Percentiles rank a stretch among this genome's conserved stretches.
These are phyloP conservation scores for Aurelia sp. DNA, from an alignment of 30 jellyfish, hydroid and myxozoan genomes.

Conservation along the genomic window DNA sequence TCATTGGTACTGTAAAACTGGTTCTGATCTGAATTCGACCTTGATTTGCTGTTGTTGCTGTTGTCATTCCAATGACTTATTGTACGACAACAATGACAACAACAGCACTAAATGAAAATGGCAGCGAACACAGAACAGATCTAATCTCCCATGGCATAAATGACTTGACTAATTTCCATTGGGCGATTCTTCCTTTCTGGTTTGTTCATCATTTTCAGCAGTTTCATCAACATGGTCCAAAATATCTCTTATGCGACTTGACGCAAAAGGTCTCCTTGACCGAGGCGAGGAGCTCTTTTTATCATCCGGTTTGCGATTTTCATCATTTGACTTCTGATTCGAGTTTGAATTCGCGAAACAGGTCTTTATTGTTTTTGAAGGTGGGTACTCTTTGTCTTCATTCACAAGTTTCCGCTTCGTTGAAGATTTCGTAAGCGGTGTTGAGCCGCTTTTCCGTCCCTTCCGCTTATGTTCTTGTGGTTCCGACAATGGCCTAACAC, in stretches of 20 bases:
- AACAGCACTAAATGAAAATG: too few relatives aligned
- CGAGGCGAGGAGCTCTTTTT: background rate
- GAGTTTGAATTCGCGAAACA: conserved; percentile 21
- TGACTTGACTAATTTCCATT: background rate
- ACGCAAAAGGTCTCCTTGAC: background rate
- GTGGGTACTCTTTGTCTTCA: conserved; percentile 64
- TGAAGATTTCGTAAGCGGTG: conserved; percentile 23
- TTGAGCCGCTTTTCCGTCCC: conserved; percentile 6
- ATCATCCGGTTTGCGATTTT: background rate
- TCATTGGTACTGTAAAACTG: too few relatives aligned
- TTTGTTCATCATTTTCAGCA: background rate
- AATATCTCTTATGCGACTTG: conserved; percentile 29
- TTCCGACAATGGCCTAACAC: conserved; percentile 57
- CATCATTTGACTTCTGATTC: conserved; percentile 28
- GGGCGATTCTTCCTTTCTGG: conserved; percentile 27
- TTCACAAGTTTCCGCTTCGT: conserved; percentile 55
- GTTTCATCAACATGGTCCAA: conserved; percentile 48
- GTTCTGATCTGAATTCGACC: too few relatives aligned
- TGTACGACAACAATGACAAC: too few relatives aligned
- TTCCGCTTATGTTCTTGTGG: conserved; percentile 25
- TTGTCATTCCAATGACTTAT: too few relatives aligned
- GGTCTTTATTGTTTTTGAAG: conserved; percentile 45
- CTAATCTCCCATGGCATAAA: too few relatives aligned
- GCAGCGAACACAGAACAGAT: too few relatives aligned
- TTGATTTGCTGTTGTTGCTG: too few relatives aligned